Conservation (phyloP, 1,140 invertebrate genomes). For the Zaprionus ornatus region DNA sequence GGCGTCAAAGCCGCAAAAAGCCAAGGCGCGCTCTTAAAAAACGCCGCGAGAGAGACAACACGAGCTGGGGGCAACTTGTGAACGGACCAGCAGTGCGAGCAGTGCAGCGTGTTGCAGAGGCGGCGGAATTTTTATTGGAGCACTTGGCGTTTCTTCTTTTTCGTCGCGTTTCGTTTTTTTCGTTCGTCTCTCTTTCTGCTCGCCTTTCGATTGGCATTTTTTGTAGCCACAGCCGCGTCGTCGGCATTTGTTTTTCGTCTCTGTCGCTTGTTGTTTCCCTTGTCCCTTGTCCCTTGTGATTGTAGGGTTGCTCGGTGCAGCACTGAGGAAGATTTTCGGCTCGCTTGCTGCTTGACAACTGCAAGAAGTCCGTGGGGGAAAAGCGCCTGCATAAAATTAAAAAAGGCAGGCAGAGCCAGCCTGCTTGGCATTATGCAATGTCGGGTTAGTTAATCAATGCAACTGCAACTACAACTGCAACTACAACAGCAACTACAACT, state of each 20-base stretch:
- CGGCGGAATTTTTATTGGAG: constrained; percentile 81
- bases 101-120: constrained; percentile 60
- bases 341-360: constrained; percentile 61
- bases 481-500: constrained; percentile 45
- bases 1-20: constrained; percentile 46
- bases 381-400: constrained; percentile 53
- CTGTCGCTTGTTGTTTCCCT: constrained; percentile 13
- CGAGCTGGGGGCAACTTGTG: constrained; percentile 1
- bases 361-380: constrained; percentile 62
- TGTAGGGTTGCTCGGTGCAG: constrained; percentile 18
- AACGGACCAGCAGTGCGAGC: constrained; percentile 26
- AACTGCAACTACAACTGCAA: constrained; percentile 38
- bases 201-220: constrained; percentile 74
- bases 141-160: constrained; percentile 66
- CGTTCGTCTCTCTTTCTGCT: constrained; percentile 48
- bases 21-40: constrained; percentile 67
- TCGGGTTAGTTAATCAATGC: constrained; percentile 76
- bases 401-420: constrained; percentile 19
- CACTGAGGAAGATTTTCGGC: constrained; percentile 61
- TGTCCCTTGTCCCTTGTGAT: constrained; percentile 1
- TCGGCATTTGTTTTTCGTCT: constrained; percentile 30
- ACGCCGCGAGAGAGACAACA: constrained; percentile 17
- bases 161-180: constrained; percentile 23
- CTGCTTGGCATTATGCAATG: constrained; percentile 67
- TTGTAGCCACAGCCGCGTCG: constrained; percentile 27